Evolutionary conservation across 2,888 invertebrate genomes (phyloP).

Genomic region (Ophonus ardosiacus): DNA sequence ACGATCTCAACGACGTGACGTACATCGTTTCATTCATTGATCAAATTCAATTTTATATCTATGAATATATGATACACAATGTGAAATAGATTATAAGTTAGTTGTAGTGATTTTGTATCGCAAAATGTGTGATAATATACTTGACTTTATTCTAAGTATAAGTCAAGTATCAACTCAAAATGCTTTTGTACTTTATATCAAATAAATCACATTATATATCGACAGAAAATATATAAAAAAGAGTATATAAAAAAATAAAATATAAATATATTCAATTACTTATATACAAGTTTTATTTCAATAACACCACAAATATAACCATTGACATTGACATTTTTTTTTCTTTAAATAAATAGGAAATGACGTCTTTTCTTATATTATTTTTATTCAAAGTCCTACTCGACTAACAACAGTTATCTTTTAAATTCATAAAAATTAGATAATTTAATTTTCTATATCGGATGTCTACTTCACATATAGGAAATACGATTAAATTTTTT

Average conservation of each 20-base stretch:
- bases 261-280: conserved; percentile 59
- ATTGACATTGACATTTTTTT: neutral
- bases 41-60: conserved; percentile 47
- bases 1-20: neutral
- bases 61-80: conserved; percentile 50
- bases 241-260: conserved; percentile 60
- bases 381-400: too few species aligned
- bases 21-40: conserved; percentile 10
- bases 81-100: conserved; percentile 46
- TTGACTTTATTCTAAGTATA: conserved; percentile 3
- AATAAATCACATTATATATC: conserved; percentile 60
- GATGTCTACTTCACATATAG: too few species aligned
- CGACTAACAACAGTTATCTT: too few species aligned
- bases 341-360: too few species aligned
- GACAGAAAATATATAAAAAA: conserved; percentile 56
- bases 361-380: too few species aligned
- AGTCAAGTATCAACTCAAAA: conserved; percentile 43
- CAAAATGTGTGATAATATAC: conserved; percentile 55
- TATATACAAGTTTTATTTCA: neutral
- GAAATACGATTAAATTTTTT: too few species aligned
- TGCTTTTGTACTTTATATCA: conserved; percentile 61
- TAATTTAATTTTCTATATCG: too few species aligned
- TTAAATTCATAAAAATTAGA: too few species aligned
- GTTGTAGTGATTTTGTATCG: conserved; percentile 60
- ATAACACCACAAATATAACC: neutral